Evolutionary conservation across 1,140 invertebrate species (phyloP), one percentile per base, ranked within the genome.

Genomic region (Trissolcus basalis): DNA sequence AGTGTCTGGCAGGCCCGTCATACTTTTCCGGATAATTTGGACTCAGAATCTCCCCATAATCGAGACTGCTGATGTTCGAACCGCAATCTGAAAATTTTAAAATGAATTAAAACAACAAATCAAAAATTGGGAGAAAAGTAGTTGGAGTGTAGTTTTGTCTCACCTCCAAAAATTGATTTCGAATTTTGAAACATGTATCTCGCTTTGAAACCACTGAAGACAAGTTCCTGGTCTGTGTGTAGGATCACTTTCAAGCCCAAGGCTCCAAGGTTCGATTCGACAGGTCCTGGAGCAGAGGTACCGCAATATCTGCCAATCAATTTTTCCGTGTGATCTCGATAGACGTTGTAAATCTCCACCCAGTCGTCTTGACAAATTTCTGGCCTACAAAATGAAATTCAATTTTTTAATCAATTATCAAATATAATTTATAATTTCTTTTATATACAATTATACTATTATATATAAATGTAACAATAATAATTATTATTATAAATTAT

Each of bases 271-370:
- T 94, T 95, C 32, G 96, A 97, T 86, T 97, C 94, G 61, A 97
- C 92, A 9, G 96, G 96, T 32, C 96, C 96, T 7, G 96, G 96
- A 15, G 94, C 92, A 13, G 94, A 93, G 76, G 91, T 90, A 32
- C 94, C 93, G 86, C 95, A 97, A 87, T 96, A 97, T 49, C 95
- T 91, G 13, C 96, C 96, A 51, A 97, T 92, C 65, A 96, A 90
- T 80, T 93, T 93, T 78, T 95, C 93, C 44, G 92, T 92, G 50
- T 93, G 91, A 82, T 94, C 94, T 67, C 92, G 90, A 75, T 95
- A 96, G 69, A 96, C 90, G 82, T 96, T 96, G 89, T 95, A 97
- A 78, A 97, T 94, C 88, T 97, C 96, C 68, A 97, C 88, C 95
- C 95, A 97, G 85, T 97, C 96, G 84, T 97, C 95, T 86, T 93